Conservation (phyloP, 2,797 vertebrate species). For the Smutsia temminckii region DNA sequence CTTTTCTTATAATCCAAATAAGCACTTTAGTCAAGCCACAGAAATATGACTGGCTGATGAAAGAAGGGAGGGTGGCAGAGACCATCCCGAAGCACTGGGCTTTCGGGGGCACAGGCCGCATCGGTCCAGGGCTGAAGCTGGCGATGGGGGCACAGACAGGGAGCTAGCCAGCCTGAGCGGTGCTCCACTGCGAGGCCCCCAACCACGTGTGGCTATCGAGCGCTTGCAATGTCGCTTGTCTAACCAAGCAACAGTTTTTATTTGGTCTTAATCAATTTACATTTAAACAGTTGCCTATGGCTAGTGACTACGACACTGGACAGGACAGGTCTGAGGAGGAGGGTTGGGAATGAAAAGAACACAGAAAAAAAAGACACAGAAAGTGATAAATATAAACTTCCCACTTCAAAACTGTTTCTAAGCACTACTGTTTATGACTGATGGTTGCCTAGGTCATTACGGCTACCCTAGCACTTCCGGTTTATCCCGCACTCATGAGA, state of each 20-base stretch:
- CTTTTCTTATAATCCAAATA: background rate
- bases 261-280: background rate
- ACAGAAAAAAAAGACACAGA: background rate
- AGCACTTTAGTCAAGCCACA: background rate
- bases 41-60: background rate
- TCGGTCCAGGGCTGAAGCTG: background rate
- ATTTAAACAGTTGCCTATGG: background rate
- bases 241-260: background rate
- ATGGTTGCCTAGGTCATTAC: background rate
- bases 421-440: background rate
- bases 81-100: background rate
- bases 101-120: no score
- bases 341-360: background rate
- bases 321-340: background rate
- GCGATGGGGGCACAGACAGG: accelerated
- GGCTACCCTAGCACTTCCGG: background rate
- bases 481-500: background rate
- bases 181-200: background rate
- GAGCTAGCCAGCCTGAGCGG: accelerated
- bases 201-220: background rate
- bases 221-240: background rate
- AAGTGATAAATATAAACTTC: background rate
- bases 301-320: background rate
- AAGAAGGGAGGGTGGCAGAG: background rate
- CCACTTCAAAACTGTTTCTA: background rate